Conservation (phyloP, 2,888 invertebrate species). For the Ctena decussata region DNA sequence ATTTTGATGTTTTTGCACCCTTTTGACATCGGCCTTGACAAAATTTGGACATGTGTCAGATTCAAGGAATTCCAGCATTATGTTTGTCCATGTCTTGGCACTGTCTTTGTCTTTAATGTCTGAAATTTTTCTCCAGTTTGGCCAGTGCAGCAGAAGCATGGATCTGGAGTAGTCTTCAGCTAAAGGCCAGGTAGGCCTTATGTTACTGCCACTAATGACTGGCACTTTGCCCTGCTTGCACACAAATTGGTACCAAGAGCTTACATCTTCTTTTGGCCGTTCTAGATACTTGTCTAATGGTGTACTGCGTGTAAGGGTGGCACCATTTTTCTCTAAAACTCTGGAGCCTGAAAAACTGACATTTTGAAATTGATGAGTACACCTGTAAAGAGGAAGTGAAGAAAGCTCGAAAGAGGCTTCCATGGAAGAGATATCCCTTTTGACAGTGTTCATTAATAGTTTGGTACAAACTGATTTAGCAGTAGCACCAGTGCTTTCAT, state of each 20-base stretch:
- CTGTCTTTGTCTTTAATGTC: conserved; percentile 54
- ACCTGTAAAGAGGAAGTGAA: conserved; percentile 54
- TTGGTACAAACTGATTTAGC: conserved; percentile 28
- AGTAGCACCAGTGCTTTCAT: background rate
- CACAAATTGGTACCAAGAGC: background rate
- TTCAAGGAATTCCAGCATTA: conserved; percentile 44
- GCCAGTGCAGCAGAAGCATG: conserved; percentile 58
- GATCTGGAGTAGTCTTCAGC: conserved; percentile 51
- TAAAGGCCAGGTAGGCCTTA: conserved; percentile 49
- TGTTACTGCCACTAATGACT: background rate
- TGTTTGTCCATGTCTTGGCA: conserved; percentile 56
- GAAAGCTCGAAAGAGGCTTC: conserved; percentile 61
- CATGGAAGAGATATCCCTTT: conserved; percentile 66
- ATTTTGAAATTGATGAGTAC: conserved; percentile 62
- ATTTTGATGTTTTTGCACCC: conserved; percentile 25
- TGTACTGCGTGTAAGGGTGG: background rate
- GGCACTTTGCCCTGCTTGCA: background rate
- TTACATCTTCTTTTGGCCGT: background rate
- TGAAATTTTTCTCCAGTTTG: conserved; percentile 55
- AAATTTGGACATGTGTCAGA: conserved; percentile 43
- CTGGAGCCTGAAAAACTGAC: conserved; percentile 39
- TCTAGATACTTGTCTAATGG: background rate
- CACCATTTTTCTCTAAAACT: background rate
- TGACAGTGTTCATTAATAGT: conserved; percentile 62
- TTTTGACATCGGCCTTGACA: conserved; percentile 62